Percentiles rank a stretch among this genome's conserved stretches.
Conservation (phyloP, 2,113 vertebrate genomes). For the Engraulis encrasicolus region DNA sequence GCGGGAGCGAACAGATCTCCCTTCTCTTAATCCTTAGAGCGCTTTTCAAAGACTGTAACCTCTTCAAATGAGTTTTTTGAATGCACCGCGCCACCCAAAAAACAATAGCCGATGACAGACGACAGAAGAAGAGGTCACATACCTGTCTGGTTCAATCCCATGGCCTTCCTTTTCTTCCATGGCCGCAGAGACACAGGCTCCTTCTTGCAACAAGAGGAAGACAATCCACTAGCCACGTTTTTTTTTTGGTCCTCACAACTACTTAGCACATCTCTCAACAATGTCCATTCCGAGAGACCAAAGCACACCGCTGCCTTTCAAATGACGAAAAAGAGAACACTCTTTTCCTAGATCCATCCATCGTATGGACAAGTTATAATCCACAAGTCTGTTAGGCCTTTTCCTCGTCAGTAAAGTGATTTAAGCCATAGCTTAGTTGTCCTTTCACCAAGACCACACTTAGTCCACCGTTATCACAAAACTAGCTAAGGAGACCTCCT, state of each 20-base stretch:
- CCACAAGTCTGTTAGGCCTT: background rate
- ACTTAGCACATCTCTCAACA: background rate
- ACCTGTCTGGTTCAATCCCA: conserved; percentile 30
- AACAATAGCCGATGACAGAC: too few species aligned
- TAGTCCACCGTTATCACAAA: background rate
- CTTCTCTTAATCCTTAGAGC: background rate
- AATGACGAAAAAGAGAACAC: background rate
- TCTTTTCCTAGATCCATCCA: background rate
- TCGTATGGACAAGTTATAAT: background rate
- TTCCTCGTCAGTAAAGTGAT: background rate
- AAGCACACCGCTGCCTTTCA: background rate
- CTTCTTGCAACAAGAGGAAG: background rate
- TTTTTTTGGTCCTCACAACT: background rate
- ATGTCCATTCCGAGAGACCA: background rate
- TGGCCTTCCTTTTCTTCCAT: background rate
- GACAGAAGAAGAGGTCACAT: conserved; percentile 35
- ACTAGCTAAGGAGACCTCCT: background rate
- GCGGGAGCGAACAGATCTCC: background rate
- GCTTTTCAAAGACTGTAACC: background rate
- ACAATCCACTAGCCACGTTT: background rate
- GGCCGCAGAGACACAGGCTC: background rate
- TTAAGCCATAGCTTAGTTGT: background rate
- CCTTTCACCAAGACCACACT: background rate
- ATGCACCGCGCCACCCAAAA: background rate
- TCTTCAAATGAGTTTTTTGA: background rate